Base-by-base conservation (phyloP, 2,113 vertebrate species). In the Oreochromis spilurus region DNA sequence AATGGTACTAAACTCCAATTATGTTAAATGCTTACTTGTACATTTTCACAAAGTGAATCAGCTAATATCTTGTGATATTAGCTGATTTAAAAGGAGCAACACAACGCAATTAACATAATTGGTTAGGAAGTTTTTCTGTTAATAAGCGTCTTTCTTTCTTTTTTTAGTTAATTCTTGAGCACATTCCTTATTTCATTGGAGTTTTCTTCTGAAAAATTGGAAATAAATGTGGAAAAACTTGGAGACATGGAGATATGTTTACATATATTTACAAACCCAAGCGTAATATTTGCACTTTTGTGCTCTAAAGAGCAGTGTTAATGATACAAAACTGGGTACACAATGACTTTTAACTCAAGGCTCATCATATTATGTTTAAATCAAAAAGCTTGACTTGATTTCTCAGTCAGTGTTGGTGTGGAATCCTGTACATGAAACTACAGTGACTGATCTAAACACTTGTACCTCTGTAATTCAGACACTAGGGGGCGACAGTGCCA, bases 401-500 rank as follows among this genome's bases (percentile, higher is more conserved):
- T 75, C 43, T 50, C 70, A 72, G 38, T 26, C 12, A 72, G 13
- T 72, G 14, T 26, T 26, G 40, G 21, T 75, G 67, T 72, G 40
- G 40, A 29, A 26, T 75, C 21, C 36, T 72, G 13, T 26, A 72
- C 38, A 45, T 1, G 24, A 75, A 19, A 48, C 67, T 48, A 29
- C 9, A 48, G 67, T 77, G 24, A 6, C 38, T 9, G 4, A 70
- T 45, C 38, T 17, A 45, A 72, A 72, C 21, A 31, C 29, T n/a
- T 84, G 85, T 58, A 90, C 5, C 67, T n/a, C 62, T 36, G 40
- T 17, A 26, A 60, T 5, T 62, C n/a, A n/a, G 40, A 88, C 94
- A 87, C 83, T 4, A 14, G 89, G 36, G 72, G 88, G 87, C 83
- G 38, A 88, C 82, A 80, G 80, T 81, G 40, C 31, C 72, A 45